These are phyloP conservation scores for Mactra quadrangularis DNA, from an alignment of 1,140 invertebrate species.

Conservation along the genomic window DNA sequence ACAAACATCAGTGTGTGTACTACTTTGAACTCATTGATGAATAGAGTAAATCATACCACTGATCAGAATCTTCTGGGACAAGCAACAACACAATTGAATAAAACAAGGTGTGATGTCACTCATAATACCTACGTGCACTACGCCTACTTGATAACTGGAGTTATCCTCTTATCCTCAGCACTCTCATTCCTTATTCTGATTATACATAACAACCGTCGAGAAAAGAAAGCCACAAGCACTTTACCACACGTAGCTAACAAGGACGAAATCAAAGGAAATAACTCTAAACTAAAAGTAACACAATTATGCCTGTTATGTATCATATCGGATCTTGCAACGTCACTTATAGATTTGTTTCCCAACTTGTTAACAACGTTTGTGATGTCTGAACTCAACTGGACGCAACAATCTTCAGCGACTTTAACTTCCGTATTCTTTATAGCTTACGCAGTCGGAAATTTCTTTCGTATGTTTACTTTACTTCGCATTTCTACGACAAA, in stretches of 20 bases:
- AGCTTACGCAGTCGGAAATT: constrained; percentile 49
- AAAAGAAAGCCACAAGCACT: background rate
- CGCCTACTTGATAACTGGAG: background rate
- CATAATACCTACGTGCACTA: background rate
- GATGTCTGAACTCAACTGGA: constrained; percentile 57
- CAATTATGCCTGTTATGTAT: background rate
- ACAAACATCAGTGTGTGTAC: background rate
- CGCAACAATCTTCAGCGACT: constrained; percentile 45
- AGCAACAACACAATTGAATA: background rate
- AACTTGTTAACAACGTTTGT: constrained; percentile 64
- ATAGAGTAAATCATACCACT: background rate
- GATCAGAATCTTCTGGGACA: background rate
- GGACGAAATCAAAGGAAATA: background rate
- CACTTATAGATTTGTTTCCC: constrained; percentile 61
- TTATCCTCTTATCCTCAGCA: background rate
- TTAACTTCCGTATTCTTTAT: constrained; percentile 60
- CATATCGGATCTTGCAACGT: constrained; percentile 6
- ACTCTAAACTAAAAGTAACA: background rate
- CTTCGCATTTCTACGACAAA: constrained; percentile 34
- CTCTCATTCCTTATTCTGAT: constrained; percentile 18
- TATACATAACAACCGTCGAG: background rate
- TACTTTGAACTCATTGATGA: too few species aligned
- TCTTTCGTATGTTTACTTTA: constrained; percentile 56
- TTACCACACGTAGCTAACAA: too few species aligned
- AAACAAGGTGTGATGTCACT: background rate